Evolutionary conservation across 1,140 invertebrate genomes (phyloP), one percentile per base, ranked within the genome.

Genomic region (Drosophila seguyi): DNA sequence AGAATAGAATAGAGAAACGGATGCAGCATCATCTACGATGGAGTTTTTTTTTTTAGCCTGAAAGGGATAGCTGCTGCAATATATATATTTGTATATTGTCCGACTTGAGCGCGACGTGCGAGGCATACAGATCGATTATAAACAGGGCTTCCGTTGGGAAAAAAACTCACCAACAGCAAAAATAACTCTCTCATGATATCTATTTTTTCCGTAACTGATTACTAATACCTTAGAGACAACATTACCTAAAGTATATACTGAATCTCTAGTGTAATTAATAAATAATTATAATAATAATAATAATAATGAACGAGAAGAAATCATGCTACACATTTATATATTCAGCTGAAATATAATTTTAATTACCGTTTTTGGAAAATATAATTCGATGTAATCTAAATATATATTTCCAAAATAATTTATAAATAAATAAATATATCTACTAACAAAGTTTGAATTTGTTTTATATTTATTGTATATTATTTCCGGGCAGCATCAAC

Each of bases 171-270:
- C 38, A 41, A 31, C 44, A 52, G 18, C 27, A 18, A 18, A 14
- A 22, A n/a, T 71, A 38, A 53, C 45, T 53, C 38, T 53, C 25
- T 27, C 36, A 68, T n/a, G n/a, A 72, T 58, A 59, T 68, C 36
- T 20, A 59, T 42, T 76, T 81, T 77, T 36, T 34, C 60, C 27
- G 58, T 50, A 60, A 81, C 56, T n/a, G 50, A 61, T 44, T 72
- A 83, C 80, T 83, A 82, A 82, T 83, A 69, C 53, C 62, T 75
- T 76, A 50, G 78, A 68, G 57, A 66, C 52, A 78, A 53, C 50
- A 53, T 31, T 53, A 53, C 31, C 50, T 53, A 38, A 53, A 53
- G 50, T 58, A 72, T 61, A 72, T 71, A 72, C 68, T 48, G 11
- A 38, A 72, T 60, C 29, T 44, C 67, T 52, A 77, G 42, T 48